Evolutionary conservation across 2,888 invertebrate species (phyloP), one percentile per base, ranked within the genome.

Genomic region (Philereme transversata): DNA sequence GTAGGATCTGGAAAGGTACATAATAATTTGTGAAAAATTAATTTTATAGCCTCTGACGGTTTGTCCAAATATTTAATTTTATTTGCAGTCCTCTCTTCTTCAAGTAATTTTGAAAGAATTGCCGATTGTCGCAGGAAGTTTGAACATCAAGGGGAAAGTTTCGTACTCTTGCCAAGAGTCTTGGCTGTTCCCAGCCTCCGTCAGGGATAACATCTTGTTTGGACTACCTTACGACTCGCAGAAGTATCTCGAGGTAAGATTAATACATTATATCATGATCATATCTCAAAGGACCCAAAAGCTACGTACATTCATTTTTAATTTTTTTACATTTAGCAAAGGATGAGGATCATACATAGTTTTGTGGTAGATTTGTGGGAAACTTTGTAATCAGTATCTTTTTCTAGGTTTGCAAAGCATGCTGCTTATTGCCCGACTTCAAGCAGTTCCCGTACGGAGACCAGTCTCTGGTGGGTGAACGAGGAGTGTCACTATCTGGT

Each of bases 111-210:
- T 97, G 22, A 94, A 94, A 40, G 97, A 97, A 80, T 83, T 97
- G 10, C 93, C 94, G 0, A 72, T 94, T 7, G 75, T 77, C 4
- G 74, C 75, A 4, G 97, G 97, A 0, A 87, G 79, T 4, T 76
- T 97, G 2, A 87, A 88, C 40, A 83, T 96, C 0, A 92, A 93
- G 9, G 97, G 95, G 1, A 90, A 73, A 0, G 6, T 96, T 5
- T 95, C 96, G 0, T 98, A 97, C 78, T 96, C 97, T 0, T 94
- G 96, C 53, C 97, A 97, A 81, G 97, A 97, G 74, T 94, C 98
- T 0, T 98, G 98, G 98, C 92, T 96, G 0, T 96, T 96, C 76
- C 94, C 95, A 0, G 94, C 93, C 0, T 95, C 96, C 0, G 93
- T 98, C 0, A 88, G 96, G 49, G 96, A 97, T 67, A 98, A 98